phyloP scores from a whole-genome alignment of 2,113 vertebrate species.

The Triplophysa tibetana region DNA sequence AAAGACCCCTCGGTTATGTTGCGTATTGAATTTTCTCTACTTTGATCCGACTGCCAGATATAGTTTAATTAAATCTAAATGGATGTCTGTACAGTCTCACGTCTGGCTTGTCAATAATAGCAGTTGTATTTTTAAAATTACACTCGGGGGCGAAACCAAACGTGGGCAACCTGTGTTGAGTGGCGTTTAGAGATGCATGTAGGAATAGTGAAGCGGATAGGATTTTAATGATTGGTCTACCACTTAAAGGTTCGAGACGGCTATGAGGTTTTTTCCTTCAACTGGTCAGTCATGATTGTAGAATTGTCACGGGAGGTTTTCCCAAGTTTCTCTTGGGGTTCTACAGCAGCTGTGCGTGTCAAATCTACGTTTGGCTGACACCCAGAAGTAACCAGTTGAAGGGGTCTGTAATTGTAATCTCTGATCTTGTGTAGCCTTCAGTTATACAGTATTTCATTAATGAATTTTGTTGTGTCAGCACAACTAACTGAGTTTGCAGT shows the following conservation, averaged over 20 bases:
- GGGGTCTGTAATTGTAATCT: background rate
- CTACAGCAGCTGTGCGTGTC: background rate
- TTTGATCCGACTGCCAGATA: conserved; percentile 59
- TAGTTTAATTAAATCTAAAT: conserved; percentile 71
- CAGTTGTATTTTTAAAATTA: conserved; percentile 53
- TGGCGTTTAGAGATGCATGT: background rate
- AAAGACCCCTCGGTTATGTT: conserved; percentile 42
- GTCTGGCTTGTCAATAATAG: conserved; percentile 60
- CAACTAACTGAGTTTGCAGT: too few relatives aligned
- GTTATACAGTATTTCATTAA: too few relatives aligned
- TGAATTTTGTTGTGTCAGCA: too few relatives aligned
- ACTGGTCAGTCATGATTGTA: background rate
- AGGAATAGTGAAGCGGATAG: background rate
- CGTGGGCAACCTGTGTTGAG: conserved; percentile 26
- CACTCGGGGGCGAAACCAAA: background rate
- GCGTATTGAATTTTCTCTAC: conserved; percentile 45
- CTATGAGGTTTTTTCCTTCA: background rate
- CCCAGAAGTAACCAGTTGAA: background rate
- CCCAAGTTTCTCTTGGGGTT: background rate
- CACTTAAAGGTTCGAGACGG: background rate
- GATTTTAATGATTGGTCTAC: conserved; percentile 11
- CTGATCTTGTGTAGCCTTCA: background rate
- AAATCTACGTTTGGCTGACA: background rate
- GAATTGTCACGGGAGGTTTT: conserved; percentile 17
- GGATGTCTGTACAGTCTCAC: conserved; percentile 55